Evolutionary conservation across 2,888 invertebrate species (phyloP), one percentile per base, ranked within the genome.

Genomic region (Osmoderma eremita): DNA sequence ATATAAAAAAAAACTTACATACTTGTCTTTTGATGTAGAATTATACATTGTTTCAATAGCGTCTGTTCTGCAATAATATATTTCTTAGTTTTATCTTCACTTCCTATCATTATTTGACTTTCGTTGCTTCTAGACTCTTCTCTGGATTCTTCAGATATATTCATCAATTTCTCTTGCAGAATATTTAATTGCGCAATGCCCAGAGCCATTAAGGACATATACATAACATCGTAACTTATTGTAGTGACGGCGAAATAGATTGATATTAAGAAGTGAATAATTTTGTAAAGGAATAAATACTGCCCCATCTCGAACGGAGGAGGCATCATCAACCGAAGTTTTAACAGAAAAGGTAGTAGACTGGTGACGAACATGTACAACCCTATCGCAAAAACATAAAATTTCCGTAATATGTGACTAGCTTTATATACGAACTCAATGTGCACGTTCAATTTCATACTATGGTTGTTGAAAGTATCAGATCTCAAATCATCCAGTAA

Each of bases 121-220:
- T 48, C 17, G 0, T 3, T 3, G 8, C 4, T 2, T 20, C 10
- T 10, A 17, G 12, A 4, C 10, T 12, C 20, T 17, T 8, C 12
- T 18, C 8, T 22, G 1, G 39, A 17, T 15, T 53, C 53, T 53
- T 53, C n/a, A n/a, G 38, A 39, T 41, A 54, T 18, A n/a, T 41
- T 20, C 2, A 22, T n/a, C 4, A 54, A 20, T 4, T n/a, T 18
- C 12, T 54, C 41, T 12, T 39, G 12, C 39, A 54, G 30, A 20
- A 54, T 54, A 54, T 18, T 12, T 12, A 54, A 20, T 20, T 54
- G 54, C 4, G 54, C 41, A n/a, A 22, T 13, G 13, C 54, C 39
- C 3, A 54, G 12, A 18, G 39, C 54, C 54, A 54, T 12, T 2
- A 41, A n/a, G 1, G 20, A 4, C 20, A 54, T 54, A 18, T 18